Evolutionary conservation across 2,888 invertebrate species (phyloP), one percentile per base, ranked within the genome.

Genomic region (Pediacus dermestoides): DNA sequence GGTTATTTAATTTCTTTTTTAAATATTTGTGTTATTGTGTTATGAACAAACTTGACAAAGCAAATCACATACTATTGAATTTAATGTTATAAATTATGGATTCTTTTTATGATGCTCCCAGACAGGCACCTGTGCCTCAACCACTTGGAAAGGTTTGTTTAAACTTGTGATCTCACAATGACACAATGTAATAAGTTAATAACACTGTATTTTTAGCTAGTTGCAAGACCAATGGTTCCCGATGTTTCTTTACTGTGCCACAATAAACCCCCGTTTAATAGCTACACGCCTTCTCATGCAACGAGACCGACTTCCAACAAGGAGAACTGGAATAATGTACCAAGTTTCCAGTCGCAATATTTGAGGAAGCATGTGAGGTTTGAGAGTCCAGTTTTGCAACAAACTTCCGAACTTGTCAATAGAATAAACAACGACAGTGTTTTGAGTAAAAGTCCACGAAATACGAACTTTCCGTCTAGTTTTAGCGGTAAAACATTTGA

Each of bases 341-440:
- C 25, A 11, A 34, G 22, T 22, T 32, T 48, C 37, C 30, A 35
- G 11, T 44, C 45, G 0, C 45, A 50, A 15, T 34, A 36, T 27
- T 44, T 52, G 8, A 58, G 58, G 34, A 69, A 68, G 42, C 68
- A 68, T 47, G 69, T 68, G 2, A 44, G 67, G 31, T 69, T 69
- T 56, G 59, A 67, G 34, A 58, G 60, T 35, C 62, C 58, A 11
- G 37, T 41, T 14, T 30, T 47, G 25, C 51, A 34, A 25, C 6
- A 44, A 9, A 37, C 31, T 12, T 40, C 45, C 26, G 44, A 48
- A 30, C 45, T 38, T 4, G 4, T 4, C 7, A 26, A 26, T 9
- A 7, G 4, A 7, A 14, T 10, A 9, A 22, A 34, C 27, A 10
- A 13, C 3, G 13, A 11, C 3, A n/a, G n/a, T n/a, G n/a, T n/a